phyloP scores from a whole-genome alignment of 2,113 vertebrate species.

The Cyprinodon brontotheroides region DNA sequence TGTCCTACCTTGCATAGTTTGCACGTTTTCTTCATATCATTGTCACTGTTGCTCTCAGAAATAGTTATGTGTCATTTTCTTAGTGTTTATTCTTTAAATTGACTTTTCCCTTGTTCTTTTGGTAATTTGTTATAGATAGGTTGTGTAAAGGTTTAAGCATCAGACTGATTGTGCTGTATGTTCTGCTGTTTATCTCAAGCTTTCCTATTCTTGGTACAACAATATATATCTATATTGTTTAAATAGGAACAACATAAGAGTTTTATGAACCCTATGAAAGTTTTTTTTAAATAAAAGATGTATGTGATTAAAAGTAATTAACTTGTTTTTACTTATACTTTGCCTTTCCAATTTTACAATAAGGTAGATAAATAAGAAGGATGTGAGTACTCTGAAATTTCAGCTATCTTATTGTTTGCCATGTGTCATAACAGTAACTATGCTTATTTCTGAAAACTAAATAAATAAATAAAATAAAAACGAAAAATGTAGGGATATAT shows the following conservation, averaged over 20 bases:
- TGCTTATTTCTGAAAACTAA: background rate
- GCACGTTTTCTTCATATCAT: background rate
- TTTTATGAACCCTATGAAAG: background rate
- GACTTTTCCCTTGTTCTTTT: background rate
- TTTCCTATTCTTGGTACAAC: background rate
- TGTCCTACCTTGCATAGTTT: background rate
- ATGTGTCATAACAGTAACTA: background rate
- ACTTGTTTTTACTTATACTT: background rate
- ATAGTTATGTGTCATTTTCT: background rate
- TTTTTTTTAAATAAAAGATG: background rate
- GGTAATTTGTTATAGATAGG: background rate
- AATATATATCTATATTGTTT: slow-evolving; percentile 1
- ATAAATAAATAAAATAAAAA: no score
- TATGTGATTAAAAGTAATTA: slow-evolving; percentile 10
- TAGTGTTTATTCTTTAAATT: background rate
- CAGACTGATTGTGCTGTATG: slow-evolving; percentile 8
- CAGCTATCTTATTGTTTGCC: background rate
- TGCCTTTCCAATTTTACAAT: background rate
- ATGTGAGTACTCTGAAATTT: background rate
- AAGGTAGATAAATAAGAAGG: background rate
- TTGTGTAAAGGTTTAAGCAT: slow-evolving; percentile 16
- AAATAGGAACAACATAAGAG: background rate
- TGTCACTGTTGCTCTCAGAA: background rate
- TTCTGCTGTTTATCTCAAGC: slow-evolving; percentile 6
- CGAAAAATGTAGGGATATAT: background rate